Percentiles rank a stretch among this genome's conserved stretches.
phyloP scores from a whole-genome alignment of 2,888 invertebrate genomes.

The Melieria crassipennis region DNA sequence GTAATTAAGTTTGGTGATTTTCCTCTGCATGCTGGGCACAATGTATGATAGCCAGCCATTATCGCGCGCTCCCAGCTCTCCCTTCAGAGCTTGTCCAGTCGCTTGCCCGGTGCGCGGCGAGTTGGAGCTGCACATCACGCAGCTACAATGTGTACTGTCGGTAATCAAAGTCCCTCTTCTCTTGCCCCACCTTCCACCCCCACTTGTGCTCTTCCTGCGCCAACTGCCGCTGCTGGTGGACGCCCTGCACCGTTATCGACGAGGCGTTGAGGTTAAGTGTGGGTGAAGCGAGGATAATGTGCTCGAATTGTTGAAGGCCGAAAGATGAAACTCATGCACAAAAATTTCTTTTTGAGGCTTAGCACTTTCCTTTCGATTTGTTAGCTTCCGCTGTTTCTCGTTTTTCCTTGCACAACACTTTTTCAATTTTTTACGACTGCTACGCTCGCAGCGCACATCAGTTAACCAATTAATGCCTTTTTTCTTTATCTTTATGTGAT shows the following conservation, averaged over 20 bases:
- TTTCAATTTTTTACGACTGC: conserved; percentile 3
- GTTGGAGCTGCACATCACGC: conserved; percentile 12
- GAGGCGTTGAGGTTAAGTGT: no score
- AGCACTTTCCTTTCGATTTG: background rate
- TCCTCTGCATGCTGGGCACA: conserved; percentile 46
- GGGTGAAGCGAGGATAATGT: no score
- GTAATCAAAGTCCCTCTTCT: no score
- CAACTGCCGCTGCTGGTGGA: no score
- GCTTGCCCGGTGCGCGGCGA: conserved; percentile 7
- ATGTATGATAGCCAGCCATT: conserved; percentile 34
- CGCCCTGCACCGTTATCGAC: no score
- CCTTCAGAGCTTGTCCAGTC: conserved; percentile 27
- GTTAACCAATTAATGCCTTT: background rate
- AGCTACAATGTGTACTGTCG: no score
- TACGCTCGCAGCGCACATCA: background rate
- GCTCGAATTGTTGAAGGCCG: no score
- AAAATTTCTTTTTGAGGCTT: background rate
- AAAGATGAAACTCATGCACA: background rate
- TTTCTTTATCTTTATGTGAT: background rate
- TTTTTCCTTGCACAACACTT: background rate
- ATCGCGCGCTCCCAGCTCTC: conserved; percentile 13
- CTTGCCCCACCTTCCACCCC: no score
- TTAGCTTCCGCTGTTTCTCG: background rate
- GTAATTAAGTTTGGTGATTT: conserved; percentile 58
- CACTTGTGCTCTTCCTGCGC: no score